Percentiles rank a stretch among this genome's conserved stretches.
Conservation (phyloP, 2,113 vertebrate genomes). For the Tichodroma muraria region DNA sequence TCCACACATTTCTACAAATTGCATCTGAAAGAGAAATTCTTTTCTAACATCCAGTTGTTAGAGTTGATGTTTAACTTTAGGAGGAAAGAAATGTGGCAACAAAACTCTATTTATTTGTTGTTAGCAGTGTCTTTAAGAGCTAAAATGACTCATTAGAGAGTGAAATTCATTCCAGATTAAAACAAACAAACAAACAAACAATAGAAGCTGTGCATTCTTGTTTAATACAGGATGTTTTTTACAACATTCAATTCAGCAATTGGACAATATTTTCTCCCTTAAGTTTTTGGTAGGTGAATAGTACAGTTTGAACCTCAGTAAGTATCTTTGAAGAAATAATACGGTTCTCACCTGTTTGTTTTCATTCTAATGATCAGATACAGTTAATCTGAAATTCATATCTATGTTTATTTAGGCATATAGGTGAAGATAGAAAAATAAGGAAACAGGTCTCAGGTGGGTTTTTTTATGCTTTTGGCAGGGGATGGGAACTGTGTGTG, state of each 20-base stretch:
- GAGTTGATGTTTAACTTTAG: not conserved
- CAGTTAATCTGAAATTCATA: not conserved
- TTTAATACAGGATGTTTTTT: not conserved
- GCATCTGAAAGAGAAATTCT: not conserved
- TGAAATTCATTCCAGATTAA: not conserved
- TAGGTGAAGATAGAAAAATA: not conserved
- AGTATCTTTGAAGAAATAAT: not conserved
- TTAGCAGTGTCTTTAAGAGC: not conserved
- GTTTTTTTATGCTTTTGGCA: not conserved
- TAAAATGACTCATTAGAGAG: not conserved
- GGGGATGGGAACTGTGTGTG: fast-evolving
- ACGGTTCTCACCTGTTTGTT: not conserved
- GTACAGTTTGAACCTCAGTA: not conserved
- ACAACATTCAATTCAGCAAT: not conserved
- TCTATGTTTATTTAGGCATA: not conserved
- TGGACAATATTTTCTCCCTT: not conserved
- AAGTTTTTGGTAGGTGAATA: not conserved
- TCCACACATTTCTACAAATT: not conserved
- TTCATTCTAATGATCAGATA: not conserved
- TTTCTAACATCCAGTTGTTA: not conserved
- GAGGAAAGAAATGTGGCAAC: not conserved
- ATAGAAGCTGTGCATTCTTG: not conserved
- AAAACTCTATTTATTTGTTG: not conserved
- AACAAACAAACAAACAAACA: too few relatives aligned
- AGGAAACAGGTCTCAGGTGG: not conserved